Percentiles rank a stretch among this genome's conserved stretches.
Evolutionary conservation across 2,888 invertebrate species (phyloP).

Genomic region (Apamea monoglypha): DNA sequence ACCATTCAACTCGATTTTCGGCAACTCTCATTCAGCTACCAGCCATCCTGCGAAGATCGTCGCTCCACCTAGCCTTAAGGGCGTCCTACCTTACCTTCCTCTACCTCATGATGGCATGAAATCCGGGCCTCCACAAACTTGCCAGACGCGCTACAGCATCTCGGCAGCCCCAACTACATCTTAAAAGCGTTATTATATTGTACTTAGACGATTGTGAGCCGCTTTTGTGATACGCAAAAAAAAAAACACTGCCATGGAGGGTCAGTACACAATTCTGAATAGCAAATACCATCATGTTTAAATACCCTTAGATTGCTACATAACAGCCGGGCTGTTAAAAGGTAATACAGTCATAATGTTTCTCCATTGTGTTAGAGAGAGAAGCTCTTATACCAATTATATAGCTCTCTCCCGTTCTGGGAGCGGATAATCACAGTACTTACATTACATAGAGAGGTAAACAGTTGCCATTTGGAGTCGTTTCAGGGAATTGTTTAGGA

Average conservation of each 20-base stretch:
- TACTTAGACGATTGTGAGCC: not conserved
- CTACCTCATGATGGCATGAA: not conserved
- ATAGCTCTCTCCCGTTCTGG: conserved; percentile 19
- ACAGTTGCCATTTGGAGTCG: conserved; percentile 34
- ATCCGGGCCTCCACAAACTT: not conserved
- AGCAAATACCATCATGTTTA: conserved; percentile 22
- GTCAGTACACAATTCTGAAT: not conserved
- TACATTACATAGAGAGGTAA: conserved; percentile 40
- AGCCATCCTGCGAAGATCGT: too few relatives aligned
- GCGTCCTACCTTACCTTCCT: too few relatives aligned
- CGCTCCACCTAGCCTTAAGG: too few relatives aligned
- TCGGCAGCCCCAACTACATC: not conserved
- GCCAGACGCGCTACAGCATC: not conserved
- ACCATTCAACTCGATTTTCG: too few relatives aligned
- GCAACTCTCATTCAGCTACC: too few relatives aligned
- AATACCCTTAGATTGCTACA: conserved; percentile 21
- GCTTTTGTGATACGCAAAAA: not conserved
- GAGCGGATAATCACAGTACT: conserved; percentile 36
- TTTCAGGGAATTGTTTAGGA: conserved; percentile 30
- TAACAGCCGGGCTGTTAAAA: conserved; percentile 14
- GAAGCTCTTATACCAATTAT: conserved; percentile 8
- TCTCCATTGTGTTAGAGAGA: conserved; percentile 14
- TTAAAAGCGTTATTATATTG: not conserved
- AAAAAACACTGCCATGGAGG: not conserved
- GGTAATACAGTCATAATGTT: conserved; percentile 28